Conservation (phyloP, 1,140 invertebrate genomes). For the Solen grandis region DNA sequence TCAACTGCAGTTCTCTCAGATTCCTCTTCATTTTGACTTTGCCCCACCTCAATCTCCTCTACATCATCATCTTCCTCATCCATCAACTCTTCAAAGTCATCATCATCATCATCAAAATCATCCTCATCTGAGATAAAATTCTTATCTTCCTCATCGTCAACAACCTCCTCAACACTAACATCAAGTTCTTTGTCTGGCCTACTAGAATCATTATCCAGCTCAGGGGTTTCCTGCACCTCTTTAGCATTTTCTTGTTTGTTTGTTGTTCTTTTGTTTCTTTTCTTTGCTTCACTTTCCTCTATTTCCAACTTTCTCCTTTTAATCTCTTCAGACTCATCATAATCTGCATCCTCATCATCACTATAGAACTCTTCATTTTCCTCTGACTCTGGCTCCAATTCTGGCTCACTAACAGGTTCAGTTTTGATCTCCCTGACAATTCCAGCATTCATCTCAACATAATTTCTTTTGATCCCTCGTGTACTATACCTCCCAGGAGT, state of each 20-base stretch:
- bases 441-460: constrained; percentile 36
- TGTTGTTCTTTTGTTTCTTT: not conserved
- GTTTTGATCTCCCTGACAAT: constrained; percentile 4
- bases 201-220: not conserved
- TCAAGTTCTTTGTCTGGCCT: not conserved
- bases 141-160: constrained; percentile 8
- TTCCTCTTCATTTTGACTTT: not conserved
- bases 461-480: constrained; percentile 42
- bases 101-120: constrained; percentile 43
- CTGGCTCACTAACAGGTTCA: constrained; percentile 17
- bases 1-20: not conserved
- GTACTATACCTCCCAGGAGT: constrained; percentile 41
- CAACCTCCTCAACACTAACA: not conserved
- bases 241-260: not conserved
- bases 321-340: not conserved
- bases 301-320: not conserved
- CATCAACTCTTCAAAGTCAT: constrained; percentile 12
- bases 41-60: not conserved
- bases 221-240: not conserved
- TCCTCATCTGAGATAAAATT: not conserved
- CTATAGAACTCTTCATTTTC: constrained; percentile 7
- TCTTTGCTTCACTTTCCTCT: not conserved
- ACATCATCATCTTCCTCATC: not conserved
- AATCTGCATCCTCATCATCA: not conserved
- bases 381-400: not conserved